Evolutionary conservation across 2,113 vertebrate species (phyloP), one percentile per base, ranked within the genome.

Genomic region (Lamprologus lemairii): DNA sequence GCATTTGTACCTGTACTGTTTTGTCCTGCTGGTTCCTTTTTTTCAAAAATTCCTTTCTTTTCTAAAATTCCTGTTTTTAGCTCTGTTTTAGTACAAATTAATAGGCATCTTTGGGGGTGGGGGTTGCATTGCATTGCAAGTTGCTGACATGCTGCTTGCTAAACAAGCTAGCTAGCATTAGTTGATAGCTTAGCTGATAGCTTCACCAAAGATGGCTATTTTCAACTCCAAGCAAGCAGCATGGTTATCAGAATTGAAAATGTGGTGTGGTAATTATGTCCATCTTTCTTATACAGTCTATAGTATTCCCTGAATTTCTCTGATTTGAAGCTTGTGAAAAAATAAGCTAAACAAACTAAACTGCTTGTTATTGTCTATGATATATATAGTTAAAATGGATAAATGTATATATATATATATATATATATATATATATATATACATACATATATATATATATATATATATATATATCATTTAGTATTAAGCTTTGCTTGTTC

Each of bases 101-200:
- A 31, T 31, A 16, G 0, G 1, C 28, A 33, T 33, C 8, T 33
- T 31, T 6, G 28, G 4, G 47, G 45, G 2, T 2, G 0, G 7
- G 5, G 16, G 6, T 17, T 31, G 14, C 14, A 17, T 33, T 60
- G 26, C 57, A 60, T 45, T 45, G 40, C 40, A 54, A n/a, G 9
- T 54, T 54, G 9, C 2, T 54, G 51, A 11, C 51, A 54, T 17
- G 28, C 8, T 17, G 57, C 28, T 9, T 60, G 28, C 57, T 33
- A 60, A 60, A 31, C 8, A 33, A 31, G 28, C 16, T 33, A 33
- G 16, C 28, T 33, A 60, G 16, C 14, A 33, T 60, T 60, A 60
- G 28, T 31, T 33, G 58, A 33, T 33, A 33, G 14, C 26, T 31
- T 60, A 60, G 26, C 57, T 31, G 19, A 53, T 53, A 53, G 51